Base-by-base conservation (phyloP, 1,140 invertebrate species). In the Trinorchestia longiramus region DNA sequence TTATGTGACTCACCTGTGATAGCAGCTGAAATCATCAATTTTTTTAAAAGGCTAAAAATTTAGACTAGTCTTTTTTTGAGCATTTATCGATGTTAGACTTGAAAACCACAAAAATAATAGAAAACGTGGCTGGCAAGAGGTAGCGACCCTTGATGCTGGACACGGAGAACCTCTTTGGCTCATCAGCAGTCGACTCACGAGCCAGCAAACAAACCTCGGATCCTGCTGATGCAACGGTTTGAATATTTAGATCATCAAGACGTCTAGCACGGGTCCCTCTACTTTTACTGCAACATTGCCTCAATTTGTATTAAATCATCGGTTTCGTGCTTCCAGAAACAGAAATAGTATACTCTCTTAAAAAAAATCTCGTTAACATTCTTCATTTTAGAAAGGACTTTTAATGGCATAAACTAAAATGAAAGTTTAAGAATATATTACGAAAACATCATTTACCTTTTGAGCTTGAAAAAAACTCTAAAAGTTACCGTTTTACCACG, bases 241-340 rank as follows among this genome's bases (percentile, higher is more conserved):
- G 88, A 90, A 90, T 90, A 90, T 90, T 90, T 90, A 90, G 88
- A 90, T 90, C 88, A 90, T 90, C 88, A 90, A 42, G 62, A 77
- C 15, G 8, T 36, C 88, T 42, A 43, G 6, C 15, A 41, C 88
- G 88, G 41, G 36, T 40, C 88, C 41, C 43, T 90, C 41, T 90
- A 90, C 88, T 41, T 90, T 42, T 15, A 42, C 41, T 90, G 43
- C 88, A 42, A 42, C 88, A 90, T 42, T 90, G n/a, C 88, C 11
- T 42, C 88, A 4, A 42, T 90, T 90, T 42, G 11, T 90, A 90
- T 90, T 90, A 11, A 42, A 87, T 8, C 40, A 17, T 87, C 41
- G 88, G n/a, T 90, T 87, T 3, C 88, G 88, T 19, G 41, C 88
- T 90, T 90, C 11, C 88, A 42, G 43, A 42, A 90, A 41, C 43